Base-by-base conservation (phyloP, 2,888 invertebrate genomes). In the Diaphora mendica region DNA sequence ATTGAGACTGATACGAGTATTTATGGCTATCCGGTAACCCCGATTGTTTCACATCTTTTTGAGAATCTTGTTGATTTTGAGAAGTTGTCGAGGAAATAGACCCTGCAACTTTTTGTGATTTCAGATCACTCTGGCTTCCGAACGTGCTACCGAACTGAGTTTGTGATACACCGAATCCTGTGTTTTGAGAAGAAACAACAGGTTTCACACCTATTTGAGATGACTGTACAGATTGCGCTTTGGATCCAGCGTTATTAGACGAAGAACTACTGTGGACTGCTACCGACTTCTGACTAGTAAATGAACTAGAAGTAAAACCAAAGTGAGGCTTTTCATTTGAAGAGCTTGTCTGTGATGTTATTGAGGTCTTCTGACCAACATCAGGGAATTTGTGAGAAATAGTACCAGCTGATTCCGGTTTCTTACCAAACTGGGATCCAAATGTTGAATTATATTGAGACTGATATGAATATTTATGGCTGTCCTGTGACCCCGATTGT, bases 171-270 rank as follows among this genome's bases (percentile, higher is more conserved):
- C 39, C 33, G 3, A 8, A 39, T 65, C 23, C 65, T n/a, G 20
- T 35, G 2, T 5, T 65, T 39, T 65, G n/a, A 5, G 39, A 39
- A 65, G 39, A 42, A 42, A 39, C 39, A 4, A 73, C n/a, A 17
- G 73, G 70, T 48, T 72, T 68, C 5, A 35, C 23, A n/a, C 44
- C 35, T n/a, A 26, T n/a, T 0, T 72, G 67, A 35, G 64, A n/a
- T 9, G 68, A 13, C 2, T 15, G 42, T 2, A 17, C 30, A 2
- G 44, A 67, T 48, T 72, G 67, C 23, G 33, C 48, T 0, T 72
- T 62, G 0, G 35, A 26, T 62, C 20, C 55, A 11, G 1, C 30
- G 30, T 7, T 33, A 17, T 44, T 48, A 11, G 33, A 23, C 8
- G 20, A 35, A 0, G 66, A 67, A 67, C 30, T 44, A 1, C 44